Evolutionary conservation across 1,140 invertebrate genomes (phyloP), one percentile per base, ranked within the genome.

Genomic region (Drosophila leontia): DNA sequence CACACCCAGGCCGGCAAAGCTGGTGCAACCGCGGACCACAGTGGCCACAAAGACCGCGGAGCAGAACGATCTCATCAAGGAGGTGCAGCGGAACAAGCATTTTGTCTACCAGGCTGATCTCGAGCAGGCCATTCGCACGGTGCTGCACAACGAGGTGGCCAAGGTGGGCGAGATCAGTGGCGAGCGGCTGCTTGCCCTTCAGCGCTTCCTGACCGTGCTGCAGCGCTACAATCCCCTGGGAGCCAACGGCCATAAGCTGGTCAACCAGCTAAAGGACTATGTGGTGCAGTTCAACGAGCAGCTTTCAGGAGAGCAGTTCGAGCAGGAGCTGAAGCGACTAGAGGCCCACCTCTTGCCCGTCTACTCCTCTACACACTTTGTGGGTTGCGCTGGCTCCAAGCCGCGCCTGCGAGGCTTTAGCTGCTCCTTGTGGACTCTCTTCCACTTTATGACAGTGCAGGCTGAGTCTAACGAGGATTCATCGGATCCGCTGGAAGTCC

Each of bases 341-440:
- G 90, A 91, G 37, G n/a, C 15, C 0, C 41, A 84, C 8, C 32
- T 76, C 5, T 51, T 35, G 4, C 78, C 80, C 4, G 64, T 92
- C 12, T 92, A 82, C 61, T 91, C 92, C 0, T 68, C 83, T 11
- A 82, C 47, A 8, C 75, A 82, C n/a, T 92, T 61, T 63, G 94
- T 97, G 53, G 96, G 96, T 12, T 99, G 99, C 92, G 94, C 94
- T 81, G 80, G 75, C 8, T 92, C 88, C 7, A 93, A 94, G 47
- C 92, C 95, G 2, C 93, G 94, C 39, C 95, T 94, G 53, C 94
- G 99, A 51, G 98, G 98, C n/a, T 99, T 98, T 92, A 97, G 98
- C 1, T 99, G 99, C 94, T 96, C 97, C 1, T 93, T 99, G 15
- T 99, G 99, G 99, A 97, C 95, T 39, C 94, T 99, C 64, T 99